Conservation (phyloP, 2,113 vertebrate genomes). For the Spea bombifrons region DNA sequence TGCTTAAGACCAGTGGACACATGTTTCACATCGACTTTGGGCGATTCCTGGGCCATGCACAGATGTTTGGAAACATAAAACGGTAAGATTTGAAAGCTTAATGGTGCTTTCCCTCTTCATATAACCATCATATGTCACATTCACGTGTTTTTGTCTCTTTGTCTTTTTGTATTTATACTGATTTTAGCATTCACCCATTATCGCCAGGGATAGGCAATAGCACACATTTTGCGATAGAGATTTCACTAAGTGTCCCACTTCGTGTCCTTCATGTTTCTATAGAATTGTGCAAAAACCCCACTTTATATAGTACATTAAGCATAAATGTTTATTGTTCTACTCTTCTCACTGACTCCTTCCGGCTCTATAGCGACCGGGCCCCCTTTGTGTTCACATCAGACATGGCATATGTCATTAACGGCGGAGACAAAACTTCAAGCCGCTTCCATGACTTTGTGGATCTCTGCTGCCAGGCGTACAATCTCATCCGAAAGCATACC, state of each 20-base stretch:
- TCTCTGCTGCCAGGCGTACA: slow-evolving; percentile 97
- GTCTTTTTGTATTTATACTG: too few species aligned
- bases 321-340: neutral
- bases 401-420: slow-evolving; percentile 98
- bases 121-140: too few species aligned
- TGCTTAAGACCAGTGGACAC: slow-evolving; percentile 95
- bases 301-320: neutral
- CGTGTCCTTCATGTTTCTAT: neutral
- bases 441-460: slow-evolving; percentile 98
- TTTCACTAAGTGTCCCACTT: too few species aligned
- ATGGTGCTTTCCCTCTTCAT: too few species aligned
- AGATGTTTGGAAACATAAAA: slow-evolving; percentile 98
- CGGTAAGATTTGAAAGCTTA: slow-evolving; percentile 66
- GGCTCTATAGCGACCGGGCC: slow-evolving; percentile 80
- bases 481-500: slow-evolving; percentile 94
- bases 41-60: slow-evolving; percentile 92
- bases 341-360: neutral
- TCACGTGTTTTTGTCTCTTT: too few species aligned
- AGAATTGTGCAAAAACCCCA: neutral
- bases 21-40: slow-evolving; percentile 99
- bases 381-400: slow-evolving; percentile 97
- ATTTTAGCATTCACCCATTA: too few species aligned
- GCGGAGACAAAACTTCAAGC: slow-evolving; percentile 93
- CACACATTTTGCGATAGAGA: too few species aligned
- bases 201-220: too few species aligned